phyloP scores from a whole-genome alignment of 2,888 invertebrate genomes.

The Dolichopus griseipennis region DNA sequence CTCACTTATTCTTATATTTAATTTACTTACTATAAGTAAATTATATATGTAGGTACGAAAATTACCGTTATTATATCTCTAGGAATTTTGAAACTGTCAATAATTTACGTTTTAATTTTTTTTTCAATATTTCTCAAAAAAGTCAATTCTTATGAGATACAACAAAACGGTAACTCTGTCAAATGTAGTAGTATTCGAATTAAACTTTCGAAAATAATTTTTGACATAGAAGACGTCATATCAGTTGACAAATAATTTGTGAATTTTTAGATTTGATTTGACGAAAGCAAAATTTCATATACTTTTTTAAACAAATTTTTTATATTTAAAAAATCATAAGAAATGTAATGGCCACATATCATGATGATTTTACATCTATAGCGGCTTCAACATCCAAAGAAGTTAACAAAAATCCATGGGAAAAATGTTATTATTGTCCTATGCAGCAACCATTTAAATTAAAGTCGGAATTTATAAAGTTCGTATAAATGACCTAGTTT shows the following conservation, averaged over 20 bases:
- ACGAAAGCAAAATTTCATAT: not conserved
- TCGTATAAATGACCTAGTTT: constrained; percentile 23
- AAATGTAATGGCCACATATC: constrained; percentile 4
- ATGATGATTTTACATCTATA: not conserved
- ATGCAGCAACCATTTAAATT: constrained; percentile 49
- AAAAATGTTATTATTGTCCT: constrained; percentile 55
- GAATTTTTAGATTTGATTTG: constrained; percentile 1
- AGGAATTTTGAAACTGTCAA: no score
- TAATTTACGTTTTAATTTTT: no score
- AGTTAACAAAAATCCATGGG: constrained; percentile 42
- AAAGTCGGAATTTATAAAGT: constrained; percentile 55
- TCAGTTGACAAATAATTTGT: not conserved
- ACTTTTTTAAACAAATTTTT: not conserved
- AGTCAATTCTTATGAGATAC: no score
- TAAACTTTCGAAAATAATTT: not conserved
- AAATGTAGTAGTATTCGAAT: not conserved
- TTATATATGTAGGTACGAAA: no score
- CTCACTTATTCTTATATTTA: no score
- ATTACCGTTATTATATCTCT: no score
- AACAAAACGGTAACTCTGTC: not conserved
- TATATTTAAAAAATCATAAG: not conserved
- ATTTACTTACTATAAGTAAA: no score
- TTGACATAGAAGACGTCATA: not conserved
- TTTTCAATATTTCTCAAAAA: no score
- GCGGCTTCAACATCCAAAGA: constrained; percentile 18